Conservation (phyloP, 2,113 vertebrate genomes). For the Xerus inauris region DNA sequence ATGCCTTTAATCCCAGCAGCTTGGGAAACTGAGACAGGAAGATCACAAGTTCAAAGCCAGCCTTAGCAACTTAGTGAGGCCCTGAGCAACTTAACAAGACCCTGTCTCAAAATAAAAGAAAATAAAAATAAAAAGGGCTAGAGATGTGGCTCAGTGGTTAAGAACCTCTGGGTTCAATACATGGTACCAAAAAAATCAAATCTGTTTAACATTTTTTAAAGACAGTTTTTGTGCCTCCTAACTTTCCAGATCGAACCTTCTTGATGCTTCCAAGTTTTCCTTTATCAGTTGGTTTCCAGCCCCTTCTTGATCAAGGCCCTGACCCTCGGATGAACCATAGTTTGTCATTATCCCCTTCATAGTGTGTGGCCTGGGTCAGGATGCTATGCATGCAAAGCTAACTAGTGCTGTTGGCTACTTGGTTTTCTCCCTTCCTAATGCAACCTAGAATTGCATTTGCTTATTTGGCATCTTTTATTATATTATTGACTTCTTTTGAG, state of each 20-base stretch:
- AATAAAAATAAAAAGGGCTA: too few species aligned
- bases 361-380: not conserved
- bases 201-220: not conserved
- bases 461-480: not conserved
- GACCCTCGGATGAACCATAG: not conserved
- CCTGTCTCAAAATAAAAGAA: too few species aligned
- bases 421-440: not conserved
- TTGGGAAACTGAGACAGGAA: too few species aligned
- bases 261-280: not conserved
- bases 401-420: not conserved
- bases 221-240: not conserved
- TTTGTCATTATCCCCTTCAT: not conserved
- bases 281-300: not conserved
- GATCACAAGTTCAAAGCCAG: too few species aligned
- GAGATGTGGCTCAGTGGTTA: too few species aligned
- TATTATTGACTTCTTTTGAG: slow-evolving; percentile 26
- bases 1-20: too few species aligned
- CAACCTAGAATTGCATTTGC: not conserved
- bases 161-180: too few species aligned
- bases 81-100: too few species aligned
- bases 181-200: not conserved
- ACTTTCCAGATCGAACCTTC: not conserved
- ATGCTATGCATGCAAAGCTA: rapidly evolving
- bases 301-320: not conserved
- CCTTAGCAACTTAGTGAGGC: too few species aligned